Evolutionary conservation across 2,797 vertebrate genomes (phyloP).

Genomic region (Moxostoma hubbsi): DNA sequence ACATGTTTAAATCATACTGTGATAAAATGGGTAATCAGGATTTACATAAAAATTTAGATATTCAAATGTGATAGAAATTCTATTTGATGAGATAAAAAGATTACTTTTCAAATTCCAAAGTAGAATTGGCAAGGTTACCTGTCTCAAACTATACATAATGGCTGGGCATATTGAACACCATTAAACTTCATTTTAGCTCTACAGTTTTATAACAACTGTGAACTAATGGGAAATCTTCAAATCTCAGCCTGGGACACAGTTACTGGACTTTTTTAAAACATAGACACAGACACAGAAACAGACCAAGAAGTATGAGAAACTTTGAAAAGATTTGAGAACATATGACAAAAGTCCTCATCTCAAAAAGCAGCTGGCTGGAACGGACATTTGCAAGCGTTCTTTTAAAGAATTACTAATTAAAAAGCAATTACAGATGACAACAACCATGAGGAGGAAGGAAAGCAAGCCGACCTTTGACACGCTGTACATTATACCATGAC

Average conservation of each 20-base stretch:
- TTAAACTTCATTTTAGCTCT: slow-evolving; percentile 4
- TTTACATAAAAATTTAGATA: too few species aligned
- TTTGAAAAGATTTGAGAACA: neutral
- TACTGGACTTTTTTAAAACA: slow-evolving; percentile 25
- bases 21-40: too few species aligned
- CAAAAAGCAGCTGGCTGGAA: slow-evolving; percentile 25
- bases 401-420: slow-evolving; percentile 47
- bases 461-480: slow-evolving; percentile 43
- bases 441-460: slow-evolving; percentile 42
- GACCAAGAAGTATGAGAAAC: slow-evolving; percentile 18
- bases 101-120: neutral
- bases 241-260: neutral
- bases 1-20: too few species aligned
- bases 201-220: neutral
- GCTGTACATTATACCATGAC: slow-evolving; percentile 28
- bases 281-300: slow-evolving; percentile 40
- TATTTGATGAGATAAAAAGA: too few species aligned
- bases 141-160: neutral
- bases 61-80: too few species aligned
- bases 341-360: slow-evolving; percentile 9
- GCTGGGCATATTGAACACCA: neutral
- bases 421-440: slow-evolving; percentile 37
- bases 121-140: neutral
- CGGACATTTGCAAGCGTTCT: slow-evolving; percentile 22
- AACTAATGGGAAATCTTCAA: slow-evolving; percentile 4